phyloP scores from a whole-genome alignment of 2,888 invertebrate species.

The Galeopsomyia nigrocyanea region DNA sequence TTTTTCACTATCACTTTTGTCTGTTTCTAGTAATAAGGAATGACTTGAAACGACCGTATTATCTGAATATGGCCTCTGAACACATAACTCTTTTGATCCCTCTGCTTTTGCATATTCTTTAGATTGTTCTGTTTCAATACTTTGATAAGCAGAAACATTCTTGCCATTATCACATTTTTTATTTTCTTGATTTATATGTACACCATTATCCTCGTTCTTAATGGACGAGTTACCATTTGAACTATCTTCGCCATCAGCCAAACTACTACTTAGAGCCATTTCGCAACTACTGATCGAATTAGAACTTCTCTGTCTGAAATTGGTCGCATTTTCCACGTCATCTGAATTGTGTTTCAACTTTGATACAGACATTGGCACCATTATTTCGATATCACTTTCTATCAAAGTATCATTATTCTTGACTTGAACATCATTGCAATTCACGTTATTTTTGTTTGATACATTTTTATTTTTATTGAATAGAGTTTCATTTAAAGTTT shows the following conservation, averaged over 20 bases:
- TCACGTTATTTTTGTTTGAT: slow-evolving; percentile 42
- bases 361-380: slow-evolving; percentile 63
- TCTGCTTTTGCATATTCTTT: background rate
- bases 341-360: slow-evolving; percentile 55
- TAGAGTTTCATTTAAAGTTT: slow-evolving; percentile 59
- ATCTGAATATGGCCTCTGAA: slow-evolving; percentile 11
- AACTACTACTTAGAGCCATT: slow-evolving; percentile 65
- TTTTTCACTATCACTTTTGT: slow-evolving; percentile 33
- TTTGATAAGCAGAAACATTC: slow-evolving; percentile 46
- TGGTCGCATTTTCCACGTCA: slow-evolving; percentile 52
- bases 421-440: slow-evolving; percentile 42
- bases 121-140: slow-evolving; percentile 10
- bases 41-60: slow-evolving; percentile 29
- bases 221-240: slow-evolving; percentile 53
- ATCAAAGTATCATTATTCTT: slow-evolving; percentile 44
- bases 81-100: slow-evolving; percentile 1
- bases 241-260: slow-evolving; percentile 61
- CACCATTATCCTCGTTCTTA: slow-evolving; percentile 41
- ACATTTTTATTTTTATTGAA: slow-evolving; percentile 46
- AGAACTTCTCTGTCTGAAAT: slow-evolving; percentile 61
- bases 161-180: slow-evolving; percentile 37
- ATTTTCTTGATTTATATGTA: slow-evolving; percentile 38
- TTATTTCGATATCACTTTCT: slow-evolving; percentile 63
- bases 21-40: slow-evolving; percentile 32
- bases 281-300: slow-evolving; percentile 68